Evolutionary conservation across 2,888 invertebrate species (phyloP), one percentile per base, ranked within the genome.

Genomic region (Mesopsocus fuscifrons): DNA sequence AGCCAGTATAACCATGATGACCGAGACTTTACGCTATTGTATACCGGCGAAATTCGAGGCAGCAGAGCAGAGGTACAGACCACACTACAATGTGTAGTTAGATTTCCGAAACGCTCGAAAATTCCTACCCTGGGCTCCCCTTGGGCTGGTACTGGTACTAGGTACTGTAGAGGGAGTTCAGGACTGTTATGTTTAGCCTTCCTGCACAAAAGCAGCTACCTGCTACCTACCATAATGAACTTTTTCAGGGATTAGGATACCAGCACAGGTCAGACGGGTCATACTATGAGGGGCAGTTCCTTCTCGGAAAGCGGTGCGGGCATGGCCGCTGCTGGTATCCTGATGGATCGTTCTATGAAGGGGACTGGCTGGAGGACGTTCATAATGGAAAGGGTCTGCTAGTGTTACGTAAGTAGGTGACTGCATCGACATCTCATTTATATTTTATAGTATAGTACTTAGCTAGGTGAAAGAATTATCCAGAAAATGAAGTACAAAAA

Each of bases 311-410:
- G 45, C 59, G 67, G 22, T 62, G 71, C 15, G 74, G 74, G 1
- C 71, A 66, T 47, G 77, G 76, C 8, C 61, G 69, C 56, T 55
- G 63, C 46, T 70, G 69, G 55, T 71, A 66, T 50, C 56, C 56
- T 8, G 68, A 74, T 46, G 70, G 69, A 1, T 66, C 68, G 48
- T 66, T 69, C 15, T 77, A 73, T 54, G 65, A 72, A 45, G 77
- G 77, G 1, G 47, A 52, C 4, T 65, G 74, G 73, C 56, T 56
- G 8, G 60, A 60, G 48, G 59, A 63, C 50, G 49, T 59, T 45
- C 62, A 53, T 44, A 57, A 68, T 35, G 72, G 72, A 2, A 51
- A 66, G 44, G 74, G 74, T 8, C 63, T 71, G 58, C 60, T 68
- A 45, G 57, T 70, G 2, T 59, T 65, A 57, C 58, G 72, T 71